Conservation (phyloP, 37 sponge, comb jelly and placozoan genomes). For the Oscarella lobularis region DNA sequence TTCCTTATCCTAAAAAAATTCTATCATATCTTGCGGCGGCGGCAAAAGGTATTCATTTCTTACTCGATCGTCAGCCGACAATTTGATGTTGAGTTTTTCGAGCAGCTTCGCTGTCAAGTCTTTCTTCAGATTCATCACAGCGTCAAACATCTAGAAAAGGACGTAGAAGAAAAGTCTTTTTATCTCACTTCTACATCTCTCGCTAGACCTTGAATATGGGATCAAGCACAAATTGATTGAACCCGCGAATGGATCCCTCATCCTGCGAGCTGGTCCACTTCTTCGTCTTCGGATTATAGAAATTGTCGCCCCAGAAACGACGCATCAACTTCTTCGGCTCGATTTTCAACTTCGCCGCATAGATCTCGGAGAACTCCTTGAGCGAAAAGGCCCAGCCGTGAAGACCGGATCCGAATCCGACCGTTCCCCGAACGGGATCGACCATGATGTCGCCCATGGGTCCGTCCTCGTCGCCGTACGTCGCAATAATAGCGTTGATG, state of each 20-base stretch:
- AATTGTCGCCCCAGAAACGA: slow-evolving; percentile 95
- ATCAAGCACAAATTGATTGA: slow-evolving; percentile 92
- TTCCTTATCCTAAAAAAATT: slow-evolving; percentile 13
- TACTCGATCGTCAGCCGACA: slow-evolving; percentile 58
- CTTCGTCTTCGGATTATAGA: slow-evolving; percentile 60
- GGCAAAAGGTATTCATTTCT: slow-evolving; percentile 1
- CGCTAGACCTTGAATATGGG: slow-evolving; percentile 99
- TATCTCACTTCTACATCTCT: slow-evolving; percentile 10
- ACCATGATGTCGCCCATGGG: slow-evolving; percentile 91
- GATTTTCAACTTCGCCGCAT: slow-evolving; percentile 94
- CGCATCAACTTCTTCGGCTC: slow-evolving; percentile 84
- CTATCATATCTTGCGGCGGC: slow-evolving; percentile 18
- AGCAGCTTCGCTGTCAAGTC: slow-evolving; percentile 70
- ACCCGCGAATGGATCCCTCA: slow-evolving; percentile 78
- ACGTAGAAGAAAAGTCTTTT: background rate
- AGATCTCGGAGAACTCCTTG: slow-evolving; percentile 98
- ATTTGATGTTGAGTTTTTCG: slow-evolving; percentile 72
- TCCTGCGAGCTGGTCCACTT: slow-evolving; percentile 85
- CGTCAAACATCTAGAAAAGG: slow-evolving; percentile 51
- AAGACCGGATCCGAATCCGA: slow-evolving; percentile 97
- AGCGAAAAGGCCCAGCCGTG: slow-evolving; percentile 99
- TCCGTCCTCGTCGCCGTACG: slow-evolving; percentile 82
- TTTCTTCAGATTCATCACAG: slow-evolving; percentile 90
- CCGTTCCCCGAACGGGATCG: slow-evolving; percentile 56
- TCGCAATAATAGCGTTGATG: slow-evolving; percentile 94